A percentile compares a stretch with the other conserved stretches of the same genome.
Conservation (phyloP, 2,113 vertebrate genomes). For the Chaenocephalus aceratus region DNA sequence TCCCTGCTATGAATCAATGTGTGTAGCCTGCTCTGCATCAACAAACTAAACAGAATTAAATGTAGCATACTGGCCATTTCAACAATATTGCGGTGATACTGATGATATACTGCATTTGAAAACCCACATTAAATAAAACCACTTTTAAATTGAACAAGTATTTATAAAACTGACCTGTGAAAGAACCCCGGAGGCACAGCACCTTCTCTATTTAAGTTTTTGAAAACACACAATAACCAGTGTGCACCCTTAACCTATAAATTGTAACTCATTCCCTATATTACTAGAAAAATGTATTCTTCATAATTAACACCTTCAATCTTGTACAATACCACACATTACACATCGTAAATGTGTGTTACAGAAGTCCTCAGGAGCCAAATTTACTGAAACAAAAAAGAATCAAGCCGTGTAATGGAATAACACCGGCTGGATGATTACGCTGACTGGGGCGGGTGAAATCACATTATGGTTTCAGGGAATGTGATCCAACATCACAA, state of each 20-base stretch:
- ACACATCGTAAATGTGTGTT: conserved; percentile 57
- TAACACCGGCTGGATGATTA: conserved; percentile 58
- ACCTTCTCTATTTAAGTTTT: conserved; percentile 5
- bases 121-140: conserved; percentile 16
- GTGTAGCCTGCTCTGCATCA: conserved; percentile 13
- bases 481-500: conserved; percentile 59
- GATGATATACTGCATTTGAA: conserved; percentile 15
- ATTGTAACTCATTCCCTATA: conserved; percentile 20
- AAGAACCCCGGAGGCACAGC: background rate
- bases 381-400: conserved; percentile 43
- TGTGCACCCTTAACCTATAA: conserved; percentile 22
- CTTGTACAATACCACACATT: conserved; percentile 35
- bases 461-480: conserved; percentile 68
- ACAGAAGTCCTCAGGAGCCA: conserved; percentile 48
- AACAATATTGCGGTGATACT: conserved; percentile 9
- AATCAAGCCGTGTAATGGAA: conserved; percentile 40
- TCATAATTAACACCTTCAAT: conserved; percentile 56
- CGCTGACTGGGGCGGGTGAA: conserved; percentile 45
- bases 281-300: conserved; percentile 32
- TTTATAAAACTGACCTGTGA: conserved; percentile 38
- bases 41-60: conserved; percentile 10
- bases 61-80: background rate
- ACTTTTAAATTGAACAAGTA: conserved; percentile 10
- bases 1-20: conserved; percentile 40
- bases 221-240: conserved; percentile 24